Evolutionary conservation across 2,888 invertebrate genomes (phyloP).

Genomic region (Caenorhabditis angaria): DNA sequence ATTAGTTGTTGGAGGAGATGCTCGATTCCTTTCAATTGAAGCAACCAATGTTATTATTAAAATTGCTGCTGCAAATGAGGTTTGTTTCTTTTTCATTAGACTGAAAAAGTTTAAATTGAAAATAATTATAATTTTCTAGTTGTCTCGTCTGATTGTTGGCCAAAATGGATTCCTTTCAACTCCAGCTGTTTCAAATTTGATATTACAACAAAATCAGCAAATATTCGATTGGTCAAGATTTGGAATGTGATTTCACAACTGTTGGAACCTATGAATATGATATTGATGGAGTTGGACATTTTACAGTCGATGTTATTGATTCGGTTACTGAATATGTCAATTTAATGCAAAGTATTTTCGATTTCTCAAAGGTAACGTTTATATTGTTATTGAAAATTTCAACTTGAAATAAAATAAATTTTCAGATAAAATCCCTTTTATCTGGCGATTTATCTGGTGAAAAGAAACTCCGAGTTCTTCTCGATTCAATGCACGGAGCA

Average conservation of each 20-base stretch:
- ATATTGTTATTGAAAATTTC: too few species aligned
- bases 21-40: slow-evolving; percentile 88
- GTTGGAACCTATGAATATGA: slow-evolving; percentile 73
- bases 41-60: slow-evolving; percentile 88
- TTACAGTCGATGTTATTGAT: slow-evolving; percentile 89
- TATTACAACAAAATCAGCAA: slow-evolving; percentile 82
- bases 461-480: slow-evolving; percentile 83
- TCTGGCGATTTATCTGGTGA: slow-evolving; percentile 35
- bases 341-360: slow-evolving; percentile 95
- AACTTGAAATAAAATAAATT: slow-evolving; percentile 3
- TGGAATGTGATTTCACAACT: slow-evolving; percentile 82
- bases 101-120: too few species aligned
- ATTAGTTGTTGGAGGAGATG: slow-evolving; percentile 95
- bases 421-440: slow-evolving; percentile 46
- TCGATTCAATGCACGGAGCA: slow-evolving; percentile 95
- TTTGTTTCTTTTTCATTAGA: too few species aligned
- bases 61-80: slow-evolving; percentile 93
- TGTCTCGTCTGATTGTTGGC: slow-evolving; percentile 83
- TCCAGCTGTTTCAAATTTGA: slow-evolving; percentile 92
- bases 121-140: too few species aligned
- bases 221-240: slow-evolving; percentile 83
- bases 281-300: slow-evolving; percentile 78
- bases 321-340: slow-evolving; percentile 86
- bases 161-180: slow-evolving; percentile 95
- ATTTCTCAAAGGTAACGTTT: slow-evolving; percentile 78